phyloP scores from a whole-genome alignment of 2,113 vertebrate species.

The Chaenocephalus aceratus region DNA sequence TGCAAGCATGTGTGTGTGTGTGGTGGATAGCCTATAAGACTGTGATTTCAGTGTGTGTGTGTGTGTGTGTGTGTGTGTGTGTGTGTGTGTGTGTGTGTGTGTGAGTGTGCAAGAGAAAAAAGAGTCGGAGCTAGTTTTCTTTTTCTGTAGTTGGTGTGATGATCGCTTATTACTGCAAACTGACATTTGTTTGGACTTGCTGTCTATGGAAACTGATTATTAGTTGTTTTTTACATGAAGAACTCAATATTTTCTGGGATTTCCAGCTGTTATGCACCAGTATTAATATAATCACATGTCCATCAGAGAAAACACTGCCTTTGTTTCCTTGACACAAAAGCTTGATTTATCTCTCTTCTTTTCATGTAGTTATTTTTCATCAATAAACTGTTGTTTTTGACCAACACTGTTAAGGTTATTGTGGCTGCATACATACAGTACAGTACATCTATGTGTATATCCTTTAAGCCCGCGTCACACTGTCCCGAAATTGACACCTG shows the following conservation, averaged over 20 bases:
- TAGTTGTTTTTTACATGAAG: neutral
- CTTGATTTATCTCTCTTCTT: neutral
- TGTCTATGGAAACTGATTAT: neutral
- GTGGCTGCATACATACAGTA: neutral
- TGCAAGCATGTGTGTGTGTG: conserved; percentile 5
- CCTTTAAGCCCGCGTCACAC: too few relatives aligned
- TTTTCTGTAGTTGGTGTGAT: conserved; percentile 14
- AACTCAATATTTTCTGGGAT: neutral
- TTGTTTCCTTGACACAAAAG: neutral
- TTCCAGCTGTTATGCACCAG: neutral
- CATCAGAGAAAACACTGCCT: neutral
- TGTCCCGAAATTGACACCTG: too few relatives aligned
- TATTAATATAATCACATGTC: neutral
- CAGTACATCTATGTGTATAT: neutral
- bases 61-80: conserved; percentile 4
- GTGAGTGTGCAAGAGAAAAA: neutral
- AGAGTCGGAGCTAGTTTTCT: neutral
- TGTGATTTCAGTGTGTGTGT: conserved; percentile 13
- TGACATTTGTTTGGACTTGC: conserved; percentile 13
- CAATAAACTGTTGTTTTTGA: neutral
- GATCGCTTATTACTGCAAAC: conserved; percentile 11
- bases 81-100: conserved; percentile 11
- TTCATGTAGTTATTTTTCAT: neutral
- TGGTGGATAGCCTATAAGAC: conserved; percentile 17
- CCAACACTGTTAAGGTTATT: neutral